Base-by-base conservation (phyloP, 64 coral and sea anemone species). In the Porites lutea region DNA sequence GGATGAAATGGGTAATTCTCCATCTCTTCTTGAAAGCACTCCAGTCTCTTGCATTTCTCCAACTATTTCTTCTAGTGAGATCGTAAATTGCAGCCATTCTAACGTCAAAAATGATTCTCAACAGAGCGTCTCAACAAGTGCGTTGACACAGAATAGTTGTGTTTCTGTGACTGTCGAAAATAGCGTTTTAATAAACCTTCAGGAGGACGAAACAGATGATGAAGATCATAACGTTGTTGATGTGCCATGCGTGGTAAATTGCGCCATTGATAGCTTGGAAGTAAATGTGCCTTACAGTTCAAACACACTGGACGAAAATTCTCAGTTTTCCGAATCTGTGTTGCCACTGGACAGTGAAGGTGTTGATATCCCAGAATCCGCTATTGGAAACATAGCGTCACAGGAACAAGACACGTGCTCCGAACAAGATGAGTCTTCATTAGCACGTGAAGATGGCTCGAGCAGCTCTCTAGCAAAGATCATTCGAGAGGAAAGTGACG, bases 401-500 rank as follows among this genome's bases (percentile, higher is more conserved):
- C 7, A 80, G 21, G 81, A 84, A 48, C 62, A 47, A 18, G 47
- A 21, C 16, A 50, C 81, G 46, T 51, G 62, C 47, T 51, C 16
- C 11, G 44, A 37, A 50, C 46, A 11, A n/a, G 46, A 18, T 9
- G 81, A 84, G 16, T 11, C 18, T 0, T 18, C 81, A 65, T 9
- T 68, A 84, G 14, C 18, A 22, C 81, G 45, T 84, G 62, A 68
- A 45, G 69, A 84, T 84, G 47, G 18, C 5, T 46, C 48, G 45
- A 13, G 61, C 14, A 84, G 81, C 48, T 49, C 62, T 48, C 81
- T 84, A 12, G 61, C 63, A 52, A 84, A 63, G 47, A 15, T 84
- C 18, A 84, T 84, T 67, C 81, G 81, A 4, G 13, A 84, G 47
- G 81, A 84, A 47, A 84, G 61, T 68, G 81, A 84, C n/a, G 62